Base-by-base conservation (phyloP, 2,113 vertebrate genomes). In the Pituophis catenifer region DNA sequence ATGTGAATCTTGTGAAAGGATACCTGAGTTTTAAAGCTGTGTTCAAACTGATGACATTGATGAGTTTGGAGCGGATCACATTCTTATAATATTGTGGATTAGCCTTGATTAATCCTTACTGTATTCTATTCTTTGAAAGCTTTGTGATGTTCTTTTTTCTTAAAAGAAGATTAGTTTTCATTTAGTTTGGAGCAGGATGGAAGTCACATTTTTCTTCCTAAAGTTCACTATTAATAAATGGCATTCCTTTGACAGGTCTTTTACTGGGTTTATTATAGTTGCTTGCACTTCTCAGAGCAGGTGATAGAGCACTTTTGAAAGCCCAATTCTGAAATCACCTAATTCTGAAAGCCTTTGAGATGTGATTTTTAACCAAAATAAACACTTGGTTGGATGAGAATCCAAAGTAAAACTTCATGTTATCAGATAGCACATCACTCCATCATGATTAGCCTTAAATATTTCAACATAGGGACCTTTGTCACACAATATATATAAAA, bases 371-470 rank as follows among this genome's bases (percentile, higher is more conserved):
- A 86, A 95, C 85, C 91, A 91, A 91, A 92, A 91, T 90, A 93
- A 96, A 95, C 65, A 54, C 92, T 92, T 94, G 93, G 93, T 96
- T 95, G 96, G 91, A 89, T 81, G 90, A 94, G 90, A 95, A 94
- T 90, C 93, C 95, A 96, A 97, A 96, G 96, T 91, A 92, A 38
- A 94, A 93, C 97, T 98, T 98, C 97, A 96, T 97, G 94, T 98
- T 97, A 97, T 96, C 97, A 92, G 95, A 97, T 97, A 95, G 95
- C 97, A 95, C 58, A 98, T 98, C 98, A 98, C 97, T 99, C 98
- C 94, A 91, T 96, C 91, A 96, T 91, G 97, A 96, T 98, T 98
- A 97, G 96, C 90, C 96, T 97, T 94, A 97, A 96, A 96, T 88
- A 93, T 95, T 97, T 97, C 90, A 95, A 95, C 97, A 96, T 90